Base-by-base conservation (phyloP, 2,797 vertebrate species). In the Dermochelys coriacea region DNA sequence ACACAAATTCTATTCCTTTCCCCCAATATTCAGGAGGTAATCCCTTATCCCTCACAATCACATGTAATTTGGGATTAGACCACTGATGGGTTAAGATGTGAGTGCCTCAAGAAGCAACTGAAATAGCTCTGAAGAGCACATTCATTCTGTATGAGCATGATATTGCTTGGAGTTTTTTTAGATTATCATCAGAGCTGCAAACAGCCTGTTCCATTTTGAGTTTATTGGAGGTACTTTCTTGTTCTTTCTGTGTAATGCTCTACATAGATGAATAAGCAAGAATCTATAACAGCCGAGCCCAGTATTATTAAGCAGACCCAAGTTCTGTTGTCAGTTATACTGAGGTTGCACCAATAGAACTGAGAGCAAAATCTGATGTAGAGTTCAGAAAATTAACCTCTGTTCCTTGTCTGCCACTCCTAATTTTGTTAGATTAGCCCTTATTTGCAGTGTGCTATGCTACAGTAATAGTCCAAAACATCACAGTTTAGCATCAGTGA, bases 1-100 rank as follows among this genome's bases (percentile, higher is more conserved):
- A 87, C 19, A 90, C 57, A 94, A 97, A 97, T 96, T 52, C 88
- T n/a, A 84, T 94, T 81, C 18, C 59, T 51, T 45, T 59, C 52
- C 11, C 79, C 80, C 50, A 71, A 85, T 59, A 96, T 91, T 94
- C 94, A 11, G 88, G 89, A 95, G 94, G 94, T 94, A 96, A 96
- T 97, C 96, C 95, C 93, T 96, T 90, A 91, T 95, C 92, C 97
- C 92, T 95, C 50, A 1, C 52, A 95, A 89, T 89, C 91, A n/a
- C 57, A 90, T 95, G 93, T 93, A 97, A 97, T 96, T 97, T 91
- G 95, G 94, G 84, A 97, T 96, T 95, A 96, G 94, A 93, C 16
- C 95, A 94, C 96, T 96, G 96, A 97, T 96, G 95, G 96, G 94
- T 74, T 97, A 95, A 96, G 93, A 97, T 95, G 93, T 82, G 91